These are phyloP conservation scores for Accipiter virgatus DNA, from an alignment of 2,113 vertebrate genomes.

Conservation along the genomic window DNA sequence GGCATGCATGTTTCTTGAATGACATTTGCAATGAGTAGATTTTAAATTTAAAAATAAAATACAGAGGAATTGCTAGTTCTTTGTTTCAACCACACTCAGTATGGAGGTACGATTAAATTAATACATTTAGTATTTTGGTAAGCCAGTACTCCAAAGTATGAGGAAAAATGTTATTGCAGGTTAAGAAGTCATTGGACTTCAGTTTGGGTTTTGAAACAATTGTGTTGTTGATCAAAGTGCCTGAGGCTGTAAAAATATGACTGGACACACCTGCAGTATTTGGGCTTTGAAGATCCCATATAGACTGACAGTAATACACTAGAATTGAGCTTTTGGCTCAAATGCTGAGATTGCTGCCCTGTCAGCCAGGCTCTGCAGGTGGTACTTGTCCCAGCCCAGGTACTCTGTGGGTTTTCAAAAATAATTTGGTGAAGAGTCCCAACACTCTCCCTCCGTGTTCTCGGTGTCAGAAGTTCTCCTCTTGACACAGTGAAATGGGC, in stretches of 20 bases:
- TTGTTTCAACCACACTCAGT: not conserved
- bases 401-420: not conserved
- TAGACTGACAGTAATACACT: fast-evolving
- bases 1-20: not conserved
- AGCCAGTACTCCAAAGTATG: not conserved
- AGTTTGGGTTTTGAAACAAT: not conserved
- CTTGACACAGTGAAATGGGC: not conserved
- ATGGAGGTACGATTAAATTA: not conserved
- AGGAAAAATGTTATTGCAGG: not conserved
- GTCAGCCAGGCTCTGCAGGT: not conserved
- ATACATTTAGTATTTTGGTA: not conserved
- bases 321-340: not conserved
- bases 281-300: not conserved
- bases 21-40: not conserved
- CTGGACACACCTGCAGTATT: not conserved
- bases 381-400: fast-evolving
- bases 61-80: not conserved
- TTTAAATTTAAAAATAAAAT: not conserved
- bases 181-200: no score
- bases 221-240: not conserved
- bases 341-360: not conserved
- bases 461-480: not conserved
- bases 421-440: no score
- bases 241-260: not conserved
- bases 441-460: fast-evolving